Base-by-base conservation (phyloP, 2,888 invertebrate species). In the Eupeodes luniger region DNA sequence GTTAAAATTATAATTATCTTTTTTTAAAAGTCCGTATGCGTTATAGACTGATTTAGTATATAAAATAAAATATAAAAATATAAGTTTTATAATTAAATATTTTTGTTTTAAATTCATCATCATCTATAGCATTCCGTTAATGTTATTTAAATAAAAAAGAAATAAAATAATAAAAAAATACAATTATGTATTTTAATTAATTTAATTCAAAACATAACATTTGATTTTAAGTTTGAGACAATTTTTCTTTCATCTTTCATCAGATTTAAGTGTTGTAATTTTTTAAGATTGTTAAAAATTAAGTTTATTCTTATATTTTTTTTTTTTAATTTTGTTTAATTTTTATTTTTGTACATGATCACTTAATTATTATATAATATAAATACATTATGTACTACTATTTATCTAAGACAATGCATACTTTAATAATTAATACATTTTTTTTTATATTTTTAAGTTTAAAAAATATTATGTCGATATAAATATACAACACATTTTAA, bases 1-100 rank as follows among this genome's bases (percentile, higher is more conserved):
- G n/a, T 59, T 72, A 59, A 59, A 59, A 59, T 47, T n/a, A 47
- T 72, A 59, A n/a, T 47, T n/a, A n/a, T n/a, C n/a, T n/a, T 61
- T 66, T 72, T 2, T 27, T 61, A 2, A 19, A 87, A 82, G 87
- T 88, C 78, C 85, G 70, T 80, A 84, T 77, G 84, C 69, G 59
- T 76, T 85, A 78, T 76, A 85, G 88, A 88, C 88, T 88, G 88
- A 88, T 88, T 81, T 84, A 84, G 84, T 40, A 51, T 86, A 19
- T 49, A 44, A 44, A 27, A 47, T 9, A 55, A 51, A 78, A 75
- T 10, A 55, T 75, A n/a, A 49, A 66, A 55, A 51, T 34, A 11
- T 53, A 7, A 34, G 16, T 59, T 67, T 51, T 40, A 61, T 47
- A 6, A n/a, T 66, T 59, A 69, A 5, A 36, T 57, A 59, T 34